Evolutionary conservation across 2,113 vertebrate species (phyloP).

Genomic region (Stigmatopora nigra): DNA sequence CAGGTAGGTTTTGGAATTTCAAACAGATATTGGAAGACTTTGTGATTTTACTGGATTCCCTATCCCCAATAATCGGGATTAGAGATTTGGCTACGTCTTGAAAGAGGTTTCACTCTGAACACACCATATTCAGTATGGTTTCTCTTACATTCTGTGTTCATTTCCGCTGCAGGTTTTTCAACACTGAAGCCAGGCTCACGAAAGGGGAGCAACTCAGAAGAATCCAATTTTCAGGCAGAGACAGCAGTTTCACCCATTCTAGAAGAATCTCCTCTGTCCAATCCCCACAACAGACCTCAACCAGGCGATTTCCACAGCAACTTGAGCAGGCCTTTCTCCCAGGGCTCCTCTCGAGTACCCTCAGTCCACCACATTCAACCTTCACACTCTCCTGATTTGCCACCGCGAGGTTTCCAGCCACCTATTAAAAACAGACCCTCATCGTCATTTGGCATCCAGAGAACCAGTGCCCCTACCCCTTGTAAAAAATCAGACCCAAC

Average conservation of each 20-base stretch:
- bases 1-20: conserved; percentile 61
- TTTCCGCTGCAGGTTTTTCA: conserved; percentile 59
- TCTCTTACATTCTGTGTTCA: neutral
- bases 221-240: conserved; percentile 19
- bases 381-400: conserved; percentile 31
- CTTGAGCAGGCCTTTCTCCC: conserved; percentile 13
- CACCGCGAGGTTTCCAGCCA: conserved; percentile 44
- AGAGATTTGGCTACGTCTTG: neutral
- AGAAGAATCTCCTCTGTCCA: conserved; percentile 42
- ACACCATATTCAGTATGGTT: neutral
- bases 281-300: conserved; percentile 22
- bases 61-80: neutral
- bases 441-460: conserved; percentile 25
- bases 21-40: neutral
- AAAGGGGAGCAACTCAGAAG: conserved; percentile 37
- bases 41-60: neutral
- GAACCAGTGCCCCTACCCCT: conserved; percentile 20
- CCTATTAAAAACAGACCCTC: conserved; percentile 46
- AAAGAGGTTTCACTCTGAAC: neutral
- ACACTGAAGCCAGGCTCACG: conserved; percentile 48
- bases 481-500: conserved; percentile 29
- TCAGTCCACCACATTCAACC: conserved; percentile 17
- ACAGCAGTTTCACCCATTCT: conserved; percentile 32
- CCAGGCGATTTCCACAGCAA: conserved; percentile 29
- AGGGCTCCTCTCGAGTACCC: conserved; percentile 25